Conservation (phyloP, 1,140 invertebrate genomes). For the silkworm (Bombyx mori) region ASM3026992v2 NC_085119.1:7581501-7582000, state of each 20-base stretch:
- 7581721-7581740: constrained; percentile 95
- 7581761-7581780: constrained; percentile 74
- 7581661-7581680: constrained; percentile 80
- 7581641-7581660: constrained; percentile 83
- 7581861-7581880: too few relatives aligned
- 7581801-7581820: neutral
- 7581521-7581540: neutral
- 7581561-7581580: constrained; percentile 92
- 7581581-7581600: constrained; percentile 97
- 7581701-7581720: constrained; percentile 97
- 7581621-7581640: constrained; percentile 81
- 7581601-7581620: constrained; percentile 80
- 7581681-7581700: constrained; percentile 97
- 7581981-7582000: too few relatives aligned
- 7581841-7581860: neutral
- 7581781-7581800: constrained; percentile 1
- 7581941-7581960: too few relatives aligned
- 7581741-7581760: constrained; percentile 91
- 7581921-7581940: too few relatives aligned
- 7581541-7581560: constrained; percentile 69
- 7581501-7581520: neutral
- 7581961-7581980: too few relatives aligned
- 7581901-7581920: too few relatives aligned
- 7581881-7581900: too few relatives aligned
- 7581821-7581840: neutral